phyloP scores from a whole-genome alignment of 1,140 invertebrate species.

The Zeugodacus cucurbitae region DNA sequence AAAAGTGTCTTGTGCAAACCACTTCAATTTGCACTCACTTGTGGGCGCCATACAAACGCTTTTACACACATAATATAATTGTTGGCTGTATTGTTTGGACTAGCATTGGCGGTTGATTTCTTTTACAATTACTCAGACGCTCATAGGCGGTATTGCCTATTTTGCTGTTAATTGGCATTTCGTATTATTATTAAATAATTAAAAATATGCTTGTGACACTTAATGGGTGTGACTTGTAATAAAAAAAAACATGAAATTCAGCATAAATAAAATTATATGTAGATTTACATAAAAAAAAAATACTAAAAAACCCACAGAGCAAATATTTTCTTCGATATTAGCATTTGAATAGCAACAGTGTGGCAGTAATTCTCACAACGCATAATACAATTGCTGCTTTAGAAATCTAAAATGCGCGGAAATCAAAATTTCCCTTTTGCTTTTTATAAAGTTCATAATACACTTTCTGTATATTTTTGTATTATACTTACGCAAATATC shows the following conservation, averaged over 20 bases:
- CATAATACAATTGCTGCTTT: background rate
- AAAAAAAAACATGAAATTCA: no score
- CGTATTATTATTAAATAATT: background rate
- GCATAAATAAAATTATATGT: background rate
- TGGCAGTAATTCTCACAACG: background rate
- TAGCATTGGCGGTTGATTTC: background rate
- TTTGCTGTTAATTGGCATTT: background rate
- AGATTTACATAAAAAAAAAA: no score
- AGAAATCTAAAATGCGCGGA: background rate
- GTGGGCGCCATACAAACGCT: background rate
- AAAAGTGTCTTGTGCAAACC: slow-evolving; percentile 4
- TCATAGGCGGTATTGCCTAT: background rate
- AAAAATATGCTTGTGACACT: background rate
- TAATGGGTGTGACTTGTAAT: no score
- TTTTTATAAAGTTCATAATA: background rate
- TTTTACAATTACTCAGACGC: background rate
- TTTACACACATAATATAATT: background rate
- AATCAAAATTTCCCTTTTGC: background rate
- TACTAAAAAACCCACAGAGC: background rate
- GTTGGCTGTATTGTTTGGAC: background rate
- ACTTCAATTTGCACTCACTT: background rate
- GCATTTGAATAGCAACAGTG: background rate
- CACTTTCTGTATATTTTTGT: background rate
- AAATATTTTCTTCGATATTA: background rate
- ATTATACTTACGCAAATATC: background rate